phyloP scores from a whole-genome alignment of 2,888 invertebrate species.

The Tenodera sinensis region DNA sequence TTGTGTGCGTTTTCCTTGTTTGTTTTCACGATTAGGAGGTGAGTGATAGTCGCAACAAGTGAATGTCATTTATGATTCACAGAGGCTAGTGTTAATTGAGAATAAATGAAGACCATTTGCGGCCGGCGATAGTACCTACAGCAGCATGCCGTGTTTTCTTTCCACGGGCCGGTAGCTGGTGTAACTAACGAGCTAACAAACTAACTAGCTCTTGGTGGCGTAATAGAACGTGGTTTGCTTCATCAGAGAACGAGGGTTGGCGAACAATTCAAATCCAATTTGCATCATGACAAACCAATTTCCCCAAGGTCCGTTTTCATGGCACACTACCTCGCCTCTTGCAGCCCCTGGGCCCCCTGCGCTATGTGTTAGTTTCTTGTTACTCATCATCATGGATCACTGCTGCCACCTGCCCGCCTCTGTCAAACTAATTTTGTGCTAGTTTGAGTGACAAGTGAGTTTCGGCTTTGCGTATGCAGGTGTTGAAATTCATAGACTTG shows the following conservation, averaged over 20 bases:
- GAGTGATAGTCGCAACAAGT: no score
- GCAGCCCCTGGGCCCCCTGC: no score
- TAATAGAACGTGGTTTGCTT: not conserved
- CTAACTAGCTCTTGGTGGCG: not conserved
- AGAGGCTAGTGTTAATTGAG: not conserved
- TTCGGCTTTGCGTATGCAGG: not conserved
- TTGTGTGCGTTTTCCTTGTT: no score
- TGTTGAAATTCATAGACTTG: not conserved
- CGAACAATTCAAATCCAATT: not conserved
- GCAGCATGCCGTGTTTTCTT: not conserved
- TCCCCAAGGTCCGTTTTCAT: not conserved
- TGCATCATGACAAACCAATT: not conserved
- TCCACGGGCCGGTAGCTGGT: not conserved
- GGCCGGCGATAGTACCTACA: not conserved
- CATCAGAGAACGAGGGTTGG: not conserved
- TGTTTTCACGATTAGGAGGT: no score
- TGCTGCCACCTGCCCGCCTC: not conserved
- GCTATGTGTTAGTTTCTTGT: not conserved
- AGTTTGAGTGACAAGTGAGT: not conserved
- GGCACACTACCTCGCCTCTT: not conserved
- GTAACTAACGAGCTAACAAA: not conserved
- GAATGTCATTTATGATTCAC: no score
- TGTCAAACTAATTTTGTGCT: not conserved
- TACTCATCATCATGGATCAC: not conserved
- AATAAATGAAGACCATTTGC: not conserved